Evolutionary conservation across 2,113 vertebrate genomes (phyloP).

Genomic region (Notarius lentiginosus): DNA sequence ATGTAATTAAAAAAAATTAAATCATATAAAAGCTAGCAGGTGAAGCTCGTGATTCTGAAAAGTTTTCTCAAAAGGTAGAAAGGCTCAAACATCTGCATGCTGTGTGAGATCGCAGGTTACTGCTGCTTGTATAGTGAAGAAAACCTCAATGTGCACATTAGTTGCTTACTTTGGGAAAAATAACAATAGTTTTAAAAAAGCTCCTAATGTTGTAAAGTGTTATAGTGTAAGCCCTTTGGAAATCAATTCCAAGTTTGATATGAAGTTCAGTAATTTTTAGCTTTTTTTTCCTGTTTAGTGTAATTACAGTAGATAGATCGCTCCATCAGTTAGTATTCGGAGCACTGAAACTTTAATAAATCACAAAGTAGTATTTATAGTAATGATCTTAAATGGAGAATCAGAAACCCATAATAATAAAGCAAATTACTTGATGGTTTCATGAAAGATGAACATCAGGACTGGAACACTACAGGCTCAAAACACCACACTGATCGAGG

Average conservation of each 20-base stretch:
- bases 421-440: neutral
- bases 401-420: neutral
- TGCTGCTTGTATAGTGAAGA: neutral
- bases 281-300: neutral
- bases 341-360: neutral
- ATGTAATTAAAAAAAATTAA: neutral
- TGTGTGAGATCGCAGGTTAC: neutral
- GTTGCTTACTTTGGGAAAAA: neutral
- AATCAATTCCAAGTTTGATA: neutral
- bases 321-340: neutral
- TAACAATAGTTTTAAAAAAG: too few species aligned
- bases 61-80: neutral
- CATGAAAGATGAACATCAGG: neutral
- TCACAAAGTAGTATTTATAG: neutral
- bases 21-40: constrained; percentile 7
- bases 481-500: neutral
- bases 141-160: too few species aligned
- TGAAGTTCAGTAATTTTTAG: too few species aligned
- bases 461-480: neutral
- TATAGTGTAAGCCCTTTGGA: neutral
- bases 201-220: neutral
- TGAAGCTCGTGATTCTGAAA: neutral
- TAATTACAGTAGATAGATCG: neutral
- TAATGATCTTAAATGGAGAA: neutral
- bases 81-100: neutral